Evolutionary conservation across 2,797 vertebrate species (phyloP).

Genomic region (Neostethus bicornis): DNA sequence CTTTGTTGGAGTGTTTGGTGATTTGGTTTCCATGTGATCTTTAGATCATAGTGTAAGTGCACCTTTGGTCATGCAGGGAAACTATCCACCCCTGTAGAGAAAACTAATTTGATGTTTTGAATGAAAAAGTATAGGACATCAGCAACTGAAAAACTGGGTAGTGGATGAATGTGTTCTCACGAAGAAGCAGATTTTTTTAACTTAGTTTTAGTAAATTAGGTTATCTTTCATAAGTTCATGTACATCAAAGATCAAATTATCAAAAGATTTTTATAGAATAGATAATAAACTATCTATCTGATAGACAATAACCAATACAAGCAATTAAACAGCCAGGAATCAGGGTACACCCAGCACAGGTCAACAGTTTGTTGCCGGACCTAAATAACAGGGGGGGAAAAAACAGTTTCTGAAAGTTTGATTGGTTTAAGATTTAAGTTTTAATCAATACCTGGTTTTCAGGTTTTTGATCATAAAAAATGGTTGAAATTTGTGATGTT

Average conservation of each 20-base stretch:
- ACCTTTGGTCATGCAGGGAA: conserved; percentile 39
- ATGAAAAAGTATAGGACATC: conserved; percentile 6
- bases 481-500: no score
- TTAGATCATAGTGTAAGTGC: conserved; percentile 59
- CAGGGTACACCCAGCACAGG: no score
- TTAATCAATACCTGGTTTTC: not conserved
- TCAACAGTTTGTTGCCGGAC: no score
- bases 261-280: no score
- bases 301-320: no score
- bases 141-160: conserved; percentile 6
- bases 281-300: no score
- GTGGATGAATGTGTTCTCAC: not conserved
- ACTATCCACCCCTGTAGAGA: conserved; percentile 33
- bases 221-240: no score
- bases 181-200: not conserved
- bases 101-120: conserved; percentile 39
- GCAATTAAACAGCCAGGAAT: no score
- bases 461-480: no score
- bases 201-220: no score
- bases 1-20: conserved; percentile 69
- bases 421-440: not conserved
- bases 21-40: conserved; percentile 65
- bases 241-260: no score
- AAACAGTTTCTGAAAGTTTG: not conserved
- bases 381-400: no score